Percentiles rank a stretch among this genome's conserved stretches.
phyloP scores from a whole-genome alignment of 2,888 invertebrate species.

The Endotricha flammealis region DNA sequence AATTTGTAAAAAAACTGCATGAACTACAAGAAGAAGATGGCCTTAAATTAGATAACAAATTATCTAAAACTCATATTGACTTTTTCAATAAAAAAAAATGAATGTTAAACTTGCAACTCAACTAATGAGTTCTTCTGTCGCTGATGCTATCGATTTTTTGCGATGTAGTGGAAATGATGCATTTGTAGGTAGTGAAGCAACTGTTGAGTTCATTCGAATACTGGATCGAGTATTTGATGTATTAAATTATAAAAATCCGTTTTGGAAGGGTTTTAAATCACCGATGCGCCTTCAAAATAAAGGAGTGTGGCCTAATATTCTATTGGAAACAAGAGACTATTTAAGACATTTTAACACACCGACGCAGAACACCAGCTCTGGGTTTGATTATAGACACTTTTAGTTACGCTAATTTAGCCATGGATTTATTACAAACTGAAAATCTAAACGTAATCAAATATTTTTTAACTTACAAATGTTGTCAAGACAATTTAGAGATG shows the following conservation, averaged over 20 bases:
- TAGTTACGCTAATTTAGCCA: too few relatives aligned
- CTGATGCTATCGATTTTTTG: slow-evolving; percentile 13
- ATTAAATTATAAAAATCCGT: slow-evolving; percentile 9
- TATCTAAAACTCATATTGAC: slow-evolving; percentile 8
- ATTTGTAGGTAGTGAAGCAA: slow-evolving; percentile 14
- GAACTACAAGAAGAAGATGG: neutral
- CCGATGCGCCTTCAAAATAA: slow-evolving; percentile 4
- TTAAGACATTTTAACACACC: neutral
- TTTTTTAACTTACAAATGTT: too few relatives aligned
- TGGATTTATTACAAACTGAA: too few relatives aligned
- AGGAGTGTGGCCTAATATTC: slow-evolving; percentile 1
- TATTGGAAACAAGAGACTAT: slow-evolving; percentile 12
- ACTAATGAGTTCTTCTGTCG: too few relatives aligned
- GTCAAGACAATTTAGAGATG: too few relatives aligned
- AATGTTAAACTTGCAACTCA: slow-evolving; percentile 7
- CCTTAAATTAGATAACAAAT: slow-evolving; percentile 10
- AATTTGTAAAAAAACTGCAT: slow-evolving; percentile 3
- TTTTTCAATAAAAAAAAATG: slow-evolving; percentile 3
- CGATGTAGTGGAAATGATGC: slow-evolving; percentile 8
- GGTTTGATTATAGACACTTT: too few relatives aligned
- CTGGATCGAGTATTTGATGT: slow-evolving; percentile 14
- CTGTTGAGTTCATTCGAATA: slow-evolving; percentile 9
- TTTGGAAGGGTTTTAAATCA: slow-evolving; percentile 14
- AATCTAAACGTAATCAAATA: too few relatives aligned
- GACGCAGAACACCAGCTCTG: too few relatives aligned